phyloP scores from a whole-genome alignment of 2,888 invertebrate species.

The Notodonta dromedarius region DNA sequence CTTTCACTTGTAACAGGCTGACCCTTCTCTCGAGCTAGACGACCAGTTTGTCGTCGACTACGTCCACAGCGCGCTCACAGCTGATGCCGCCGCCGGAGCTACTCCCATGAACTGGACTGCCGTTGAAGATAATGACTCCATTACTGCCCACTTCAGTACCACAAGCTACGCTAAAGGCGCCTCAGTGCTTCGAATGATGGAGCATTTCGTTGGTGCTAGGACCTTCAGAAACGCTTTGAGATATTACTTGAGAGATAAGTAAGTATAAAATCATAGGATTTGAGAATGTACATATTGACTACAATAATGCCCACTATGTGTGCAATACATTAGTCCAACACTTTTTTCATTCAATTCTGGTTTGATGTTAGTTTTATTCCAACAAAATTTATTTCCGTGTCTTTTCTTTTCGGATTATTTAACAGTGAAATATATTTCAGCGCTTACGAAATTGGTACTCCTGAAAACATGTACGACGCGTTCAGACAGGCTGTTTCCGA shows the following conservation, averaged over 20 bases:
- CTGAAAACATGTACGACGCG: slow-evolving; percentile 63
- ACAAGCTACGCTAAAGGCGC: slow-evolving; percentile 89
- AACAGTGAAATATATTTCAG: slow-evolving; percentile 40
- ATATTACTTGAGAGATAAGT: slow-evolving; percentile 84
- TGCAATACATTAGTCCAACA: too few species aligned
- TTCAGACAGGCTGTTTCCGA: slow-evolving; percentile 59
- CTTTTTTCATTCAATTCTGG: too few species aligned
- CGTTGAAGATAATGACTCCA: slow-evolving; percentile 79
- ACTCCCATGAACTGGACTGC: slow-evolving; percentile 79
- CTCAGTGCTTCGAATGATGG: slow-evolving; percentile 87
- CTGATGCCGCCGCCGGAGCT: slow-evolving; percentile 78
- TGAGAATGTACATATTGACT: too few species aligned
- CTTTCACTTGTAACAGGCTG: slow-evolving; percentile 54
- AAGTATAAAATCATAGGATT: slow-evolving; percentile 40
- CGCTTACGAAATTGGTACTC: slow-evolving; percentile 65
- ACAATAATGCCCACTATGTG: too few species aligned
- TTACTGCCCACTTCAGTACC: slow-evolving; percentile 85
- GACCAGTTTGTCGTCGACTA: slow-evolving; percentile 88
- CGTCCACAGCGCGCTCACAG: slow-evolving; percentile 85
- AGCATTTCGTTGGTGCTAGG: slow-evolving; percentile 83
- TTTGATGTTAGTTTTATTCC: not conserved
- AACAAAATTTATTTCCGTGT: too few species aligned
- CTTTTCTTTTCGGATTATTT: not conserved
- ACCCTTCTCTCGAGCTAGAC: slow-evolving; percentile 61
- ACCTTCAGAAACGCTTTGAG: slow-evolving; percentile 84